Evolutionary conservation across 2,797 vertebrate species (phyloP).

Genomic region (Notoglanidium macrostoma): DNA sequence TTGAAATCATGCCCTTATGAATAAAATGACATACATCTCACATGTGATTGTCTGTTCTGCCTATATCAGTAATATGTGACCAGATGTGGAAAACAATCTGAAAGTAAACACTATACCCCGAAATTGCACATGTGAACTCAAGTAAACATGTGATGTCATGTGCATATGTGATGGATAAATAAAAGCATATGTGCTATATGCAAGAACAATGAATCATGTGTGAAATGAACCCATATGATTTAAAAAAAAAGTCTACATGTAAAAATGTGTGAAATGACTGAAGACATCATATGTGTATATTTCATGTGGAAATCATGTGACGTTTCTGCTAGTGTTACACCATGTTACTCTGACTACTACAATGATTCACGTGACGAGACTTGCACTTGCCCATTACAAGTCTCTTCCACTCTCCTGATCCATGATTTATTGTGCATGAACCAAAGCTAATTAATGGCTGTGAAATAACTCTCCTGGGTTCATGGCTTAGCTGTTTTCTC

Average conservation of each 20-base stretch:
- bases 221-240: background rate
- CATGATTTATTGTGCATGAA: constrained; percentile 16
- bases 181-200: background rate
- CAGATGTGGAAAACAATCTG: background rate
- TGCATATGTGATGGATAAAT: background rate
- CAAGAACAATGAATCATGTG: background rate
- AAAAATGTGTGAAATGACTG: background rate
- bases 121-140: background rate
- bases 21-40: background rate
- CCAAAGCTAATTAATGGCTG: constrained; percentile 4
- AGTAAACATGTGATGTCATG: background rate
- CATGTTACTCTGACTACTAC: background rate
- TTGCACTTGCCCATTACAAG: background rate
- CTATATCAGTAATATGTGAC: background rate
- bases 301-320: background rate
- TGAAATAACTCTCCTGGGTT: constrained; percentile 30
- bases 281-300: background rate
- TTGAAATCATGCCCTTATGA: background rate
- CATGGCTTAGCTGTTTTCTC: constrained; percentile 25
- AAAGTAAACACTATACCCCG: background rate
- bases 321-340: background rate
- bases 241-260: background rate
- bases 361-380: background rate
- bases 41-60: background rate
- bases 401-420: background rate